phyloP scores from a whole-genome alignment of 2,113 vertebrate species.

The Corydoras maculifer region DNA sequence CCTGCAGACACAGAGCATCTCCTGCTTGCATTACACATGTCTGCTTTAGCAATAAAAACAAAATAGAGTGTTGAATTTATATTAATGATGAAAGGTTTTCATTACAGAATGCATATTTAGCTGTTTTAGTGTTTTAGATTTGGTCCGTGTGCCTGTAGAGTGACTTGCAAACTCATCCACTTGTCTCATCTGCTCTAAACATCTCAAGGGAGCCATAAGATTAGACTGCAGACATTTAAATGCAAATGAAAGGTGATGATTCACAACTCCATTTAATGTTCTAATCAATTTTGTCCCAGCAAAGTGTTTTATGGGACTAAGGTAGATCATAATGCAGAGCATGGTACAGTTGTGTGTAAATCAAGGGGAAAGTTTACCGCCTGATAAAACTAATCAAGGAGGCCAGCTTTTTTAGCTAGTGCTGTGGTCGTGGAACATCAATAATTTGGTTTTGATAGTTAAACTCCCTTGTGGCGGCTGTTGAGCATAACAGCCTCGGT shows the following conservation, averaged over 20 bases:
- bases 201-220: conserved; percentile 38
- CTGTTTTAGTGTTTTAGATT: conserved; percentile 14
- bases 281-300: conserved; percentile 46
- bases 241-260: conserved; percentile 55
- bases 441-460: conserved; percentile 43
- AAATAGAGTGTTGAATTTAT: conserved; percentile 9
- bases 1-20: conserved; percentile 7
- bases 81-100: conserved; percentile 18
- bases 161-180: conserved; percentile 16
- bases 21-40: conserved; percentile 2
- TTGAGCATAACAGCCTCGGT: conserved; percentile 36
- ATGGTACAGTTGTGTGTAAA: conserved; percentile 42
- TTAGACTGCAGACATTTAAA: conserved; percentile 52
- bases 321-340: conserved; percentile 42
- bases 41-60: conserved; percentile 17
- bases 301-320: conserved; percentile 50
- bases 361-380: conserved; percentile 44
- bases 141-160: conserved; percentile 18
- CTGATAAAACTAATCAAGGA: conserved; percentile 44
- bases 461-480: conserved; percentile 42
- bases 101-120: conserved; percentile 9
- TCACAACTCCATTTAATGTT: conserved; percentile 52
- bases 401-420: conserved; percentile 42
- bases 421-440: conserved; percentile 44
- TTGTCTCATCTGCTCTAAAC: conserved; percentile 29